phyloP scores from a whole-genome alignment of 2,113 vertebrate genomes.

The Atrichornis clamosus region DNA sequence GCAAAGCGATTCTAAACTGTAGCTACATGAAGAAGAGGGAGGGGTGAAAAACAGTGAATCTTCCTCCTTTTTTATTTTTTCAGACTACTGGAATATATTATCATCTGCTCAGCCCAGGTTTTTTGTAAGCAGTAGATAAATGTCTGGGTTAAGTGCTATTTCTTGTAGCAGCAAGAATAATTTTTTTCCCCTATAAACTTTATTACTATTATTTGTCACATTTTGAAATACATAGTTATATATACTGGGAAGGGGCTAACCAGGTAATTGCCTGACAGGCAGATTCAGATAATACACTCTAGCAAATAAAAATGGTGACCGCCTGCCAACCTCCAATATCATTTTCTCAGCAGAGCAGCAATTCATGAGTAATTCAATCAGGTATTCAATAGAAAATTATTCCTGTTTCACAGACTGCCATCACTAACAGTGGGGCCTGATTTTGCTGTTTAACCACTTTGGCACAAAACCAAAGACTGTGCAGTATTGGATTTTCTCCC shows the following conservation, averaged over 20 bases:
- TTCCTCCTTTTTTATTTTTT: background rate
- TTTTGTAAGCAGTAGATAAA: constrained; percentile 18
- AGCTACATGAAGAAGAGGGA: background rate
- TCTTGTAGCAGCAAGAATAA: background rate
- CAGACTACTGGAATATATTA: background rate
- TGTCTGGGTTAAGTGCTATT: constrained; percentile 16
- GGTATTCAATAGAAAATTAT: constrained; percentile 58
- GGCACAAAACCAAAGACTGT: background rate
- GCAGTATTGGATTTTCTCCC: background rate
- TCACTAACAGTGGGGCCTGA: background rate
- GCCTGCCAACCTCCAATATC: constrained; percentile 27
- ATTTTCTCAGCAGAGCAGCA: constrained; percentile 57
- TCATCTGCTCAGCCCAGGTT: background rate
- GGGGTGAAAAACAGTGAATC: background rate
- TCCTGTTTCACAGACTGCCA: constrained; percentile 31
- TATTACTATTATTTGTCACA: constrained; percentile 59
- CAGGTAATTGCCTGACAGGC: constrained; percentile 21
- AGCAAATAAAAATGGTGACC: constrained; percentile 49
- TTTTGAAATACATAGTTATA: constrained; percentile 33
- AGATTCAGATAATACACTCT: constrained; percentile 39
- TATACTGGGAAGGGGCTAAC: constrained; percentile 17
- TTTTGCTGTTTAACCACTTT: constrained; percentile 40
- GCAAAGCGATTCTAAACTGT: constrained; percentile 34
- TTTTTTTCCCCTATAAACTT: background rate
- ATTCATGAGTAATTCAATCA: constrained; percentile 64